Base-by-base conservation (phyloP, 2,113 vertebrate species). In the Maccullochella peelii region DNA sequence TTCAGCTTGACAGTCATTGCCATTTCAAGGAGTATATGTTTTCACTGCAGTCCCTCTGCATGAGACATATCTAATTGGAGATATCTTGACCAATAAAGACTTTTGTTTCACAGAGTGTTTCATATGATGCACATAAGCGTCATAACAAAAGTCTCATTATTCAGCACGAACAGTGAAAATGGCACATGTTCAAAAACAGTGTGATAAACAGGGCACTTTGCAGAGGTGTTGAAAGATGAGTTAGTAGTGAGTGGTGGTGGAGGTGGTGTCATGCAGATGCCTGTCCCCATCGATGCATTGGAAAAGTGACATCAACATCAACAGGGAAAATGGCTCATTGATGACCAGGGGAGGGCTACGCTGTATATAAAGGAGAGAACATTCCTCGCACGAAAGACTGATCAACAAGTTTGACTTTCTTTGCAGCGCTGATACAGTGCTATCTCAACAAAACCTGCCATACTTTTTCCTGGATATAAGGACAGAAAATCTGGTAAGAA, bases 241-340 rank as follows among this genome's bases (percentile, higher is more conserved):
- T 95, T 94, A 92, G 92, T 87, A 73, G 92, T 91, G 90, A 93
- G 88, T 89, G 86, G 86, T 89, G 91, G 89, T 85, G 42, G 90
- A 87, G 91, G 90, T 92, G 92, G 91, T 90, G 92, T 94, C 94
- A 95, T 93, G 87, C 93, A 93, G 92, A 95, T 94, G 94, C 90
- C 93, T 89, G 89, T 86, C 84, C 89, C 82, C 92, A 94, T 95
- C 92, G 85, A 95, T 93, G 94, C 92, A 91, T 86, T 93, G 77
- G 87, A 90, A 89, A 90, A 91, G 91, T 95, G 95, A 95, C 95
- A 95, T 95, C 93, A 95, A 85, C 93, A 94, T 94, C 91, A 95
- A 94, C 93, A 89, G 94, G 91, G 89, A 93, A 94, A 83, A 91
- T 90, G 92, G 91, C 89, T 95, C 93, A 95, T 96, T 92, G 95